Percentiles rank a stretch among this genome's conserved stretches.
Evolutionary conservation across 2,113 vertebrate genomes (phyloP).

Genomic region (Arothron firmamentum): DNA sequence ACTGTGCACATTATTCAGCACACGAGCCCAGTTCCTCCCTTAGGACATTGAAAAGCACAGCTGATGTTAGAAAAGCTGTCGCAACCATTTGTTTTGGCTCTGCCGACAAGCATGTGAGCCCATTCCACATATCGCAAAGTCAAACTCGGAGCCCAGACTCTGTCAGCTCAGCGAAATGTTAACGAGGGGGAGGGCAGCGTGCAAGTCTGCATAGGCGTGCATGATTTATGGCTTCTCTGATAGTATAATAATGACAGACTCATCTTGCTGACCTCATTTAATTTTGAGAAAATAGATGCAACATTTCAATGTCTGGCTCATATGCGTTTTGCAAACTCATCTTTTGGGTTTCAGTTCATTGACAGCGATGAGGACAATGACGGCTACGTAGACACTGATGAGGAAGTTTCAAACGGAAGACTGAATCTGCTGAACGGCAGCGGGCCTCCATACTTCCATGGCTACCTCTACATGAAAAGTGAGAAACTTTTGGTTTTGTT

Average conservation of each 20-base stretch:
- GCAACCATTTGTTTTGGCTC: slow-evolving; percentile 50
- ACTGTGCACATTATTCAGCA: not conserved
- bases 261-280: not conserved
- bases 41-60: slow-evolving; percentile 7
- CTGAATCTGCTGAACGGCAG: slow-evolving; percentile 80
- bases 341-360: slow-evolving; percentile 75
- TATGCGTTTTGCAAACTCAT: not conserved
- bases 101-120: slow-evolving; percentile 24
- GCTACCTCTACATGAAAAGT: slow-evolving; percentile 94
- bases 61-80: slow-evolving; percentile 18
- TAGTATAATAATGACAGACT: not conserved
- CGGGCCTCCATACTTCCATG: slow-evolving; percentile 88
- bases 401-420: slow-evolving; percentile 83
- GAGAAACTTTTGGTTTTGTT: slow-evolving; percentile 27
- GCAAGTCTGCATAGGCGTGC: slow-evolving; percentile 1
- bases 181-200: slow-evolving; percentile 12
- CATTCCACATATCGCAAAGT: slow-evolving; percentile 33
- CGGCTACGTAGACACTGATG: slow-evolving; percentile 86
- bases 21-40: slow-evolving; percentile 8
- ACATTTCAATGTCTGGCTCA: not conserved
- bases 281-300: not conserved
- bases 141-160: slow-evolving; percentile 11
- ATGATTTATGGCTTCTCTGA: not conserved
- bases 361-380: slow-evolving; percentile 88
- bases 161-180: slow-evolving; percentile 54